Conservation (phyloP, 2,113 vertebrate genomes). For the Leptobrachium ailaonicum region DNA sequence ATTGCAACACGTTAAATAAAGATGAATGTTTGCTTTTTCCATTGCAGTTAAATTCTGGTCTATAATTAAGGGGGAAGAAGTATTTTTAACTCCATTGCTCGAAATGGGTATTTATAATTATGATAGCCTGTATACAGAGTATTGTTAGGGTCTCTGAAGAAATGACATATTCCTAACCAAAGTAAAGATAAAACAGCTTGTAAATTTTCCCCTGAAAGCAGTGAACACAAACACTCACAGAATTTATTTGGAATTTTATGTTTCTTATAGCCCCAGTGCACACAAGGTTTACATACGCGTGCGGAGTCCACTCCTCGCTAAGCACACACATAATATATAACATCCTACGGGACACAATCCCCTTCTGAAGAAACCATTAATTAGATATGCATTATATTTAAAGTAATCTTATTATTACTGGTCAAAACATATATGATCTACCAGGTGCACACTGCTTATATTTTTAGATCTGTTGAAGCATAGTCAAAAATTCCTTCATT, state of each 20-base stretch:
- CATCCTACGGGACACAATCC: background rate
- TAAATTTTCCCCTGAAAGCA: constrained; percentile 27
- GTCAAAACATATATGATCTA: no score
- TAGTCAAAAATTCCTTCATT: no score
- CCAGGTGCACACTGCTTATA: no score
- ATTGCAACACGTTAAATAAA: constrained; percentile 24
- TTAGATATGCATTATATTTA: no score
- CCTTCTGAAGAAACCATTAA: background rate
- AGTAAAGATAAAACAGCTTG: constrained; percentile 34
- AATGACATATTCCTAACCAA: constrained; percentile 42
- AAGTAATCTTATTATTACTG: no score
- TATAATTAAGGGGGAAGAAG: constrained; percentile 30
- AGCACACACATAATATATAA: background rate
- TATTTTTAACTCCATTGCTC: constrained; percentile 13
- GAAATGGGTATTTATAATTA: constrained; percentile 23
- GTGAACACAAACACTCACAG: constrained; percentile 28
- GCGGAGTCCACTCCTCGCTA: constrained; percentile 17
- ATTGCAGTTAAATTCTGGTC: background rate
- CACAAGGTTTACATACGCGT: constrained; percentile 31
- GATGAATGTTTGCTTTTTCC: constrained; percentile 7
- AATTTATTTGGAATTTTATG: constrained; percentile 42
- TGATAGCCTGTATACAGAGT: constrained; percentile 16
- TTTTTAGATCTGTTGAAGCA: no score
- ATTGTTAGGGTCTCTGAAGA: constrained; percentile 29
- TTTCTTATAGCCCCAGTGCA: constrained; percentile 23